phyloP scores from a whole-genome alignment of 1,140 invertebrate genomes.

The Eumaeus atala region DNA sequence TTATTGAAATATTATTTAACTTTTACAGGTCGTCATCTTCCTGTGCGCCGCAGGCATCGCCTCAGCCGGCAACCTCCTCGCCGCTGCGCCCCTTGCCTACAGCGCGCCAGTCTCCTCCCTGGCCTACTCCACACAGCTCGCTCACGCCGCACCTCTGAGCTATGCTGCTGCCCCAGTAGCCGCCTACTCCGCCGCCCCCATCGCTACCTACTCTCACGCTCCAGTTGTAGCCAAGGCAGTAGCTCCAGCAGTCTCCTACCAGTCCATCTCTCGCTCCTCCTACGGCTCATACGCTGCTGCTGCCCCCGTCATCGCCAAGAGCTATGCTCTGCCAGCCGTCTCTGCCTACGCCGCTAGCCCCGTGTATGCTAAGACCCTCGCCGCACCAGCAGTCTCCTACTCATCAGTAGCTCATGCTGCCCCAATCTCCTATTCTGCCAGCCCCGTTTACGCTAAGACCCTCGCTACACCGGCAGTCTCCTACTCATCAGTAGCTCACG shows the following conservation, averaged over 20 bases:
- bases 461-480: constrained; percentile 28
- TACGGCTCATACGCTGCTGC: constrained; percentile 22
- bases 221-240: constrained; percentile 22
- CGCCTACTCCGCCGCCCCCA: constrained; percentile 24
- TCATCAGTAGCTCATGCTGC: constrained; percentile 24
- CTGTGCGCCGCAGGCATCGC: constrained; percentile 51
- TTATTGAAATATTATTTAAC: constrained; percentile 13
- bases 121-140: constrained; percentile 39
- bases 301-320: constrained; percentile 25
- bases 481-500: constrained; percentile 21
- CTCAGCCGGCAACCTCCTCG: constrained; percentile 46
- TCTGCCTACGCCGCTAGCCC: constrained; percentile 25
- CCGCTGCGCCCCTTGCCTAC: constrained; percentile 37
- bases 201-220: constrained; percentile 23
- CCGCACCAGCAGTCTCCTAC: constrained; percentile 34
- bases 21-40: constrained; percentile 45
- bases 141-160: constrained; percentile 29
- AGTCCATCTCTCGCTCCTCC: constrained; percentile 12
- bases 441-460: constrained; percentile 20
- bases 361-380: constrained; percentile 22
- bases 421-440: constrained; percentile 18
- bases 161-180: constrained; percentile 27
- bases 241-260: constrained; percentile 26
- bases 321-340: constrained; percentile 19
- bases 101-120: constrained; percentile 36